phyloP scores from a whole-genome alignment of 1,140 invertebrate genomes.

The Conus ventricosus region DNA sequence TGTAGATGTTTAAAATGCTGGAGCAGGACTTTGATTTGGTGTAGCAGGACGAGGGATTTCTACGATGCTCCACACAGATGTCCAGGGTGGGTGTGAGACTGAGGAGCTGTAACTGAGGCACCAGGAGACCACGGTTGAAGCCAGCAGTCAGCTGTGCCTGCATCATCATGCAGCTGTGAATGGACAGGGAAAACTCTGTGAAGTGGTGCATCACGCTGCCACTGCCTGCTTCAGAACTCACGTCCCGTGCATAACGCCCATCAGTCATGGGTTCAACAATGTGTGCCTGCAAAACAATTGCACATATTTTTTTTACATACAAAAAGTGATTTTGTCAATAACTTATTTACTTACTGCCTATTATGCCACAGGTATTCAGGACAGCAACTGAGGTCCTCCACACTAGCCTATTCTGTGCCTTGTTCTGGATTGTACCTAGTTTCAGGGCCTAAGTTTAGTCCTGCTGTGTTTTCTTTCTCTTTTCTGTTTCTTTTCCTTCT shows the following conservation, averaged over 20 bases:
- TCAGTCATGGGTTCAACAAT: conserved; percentile 42
- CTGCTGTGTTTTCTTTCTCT: no score
- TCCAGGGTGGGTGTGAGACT: conserved; percentile 61
- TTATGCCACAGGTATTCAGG: no score
- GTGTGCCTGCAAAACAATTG: conserved; percentile 36
- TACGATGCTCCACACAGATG: conserved; percentile 66
- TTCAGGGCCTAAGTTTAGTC: no score
- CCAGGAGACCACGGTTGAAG: conserved; percentile 53
- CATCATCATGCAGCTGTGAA: conserved; percentile 52
- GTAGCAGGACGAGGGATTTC: conserved; percentile 60
- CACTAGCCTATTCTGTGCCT: no score
- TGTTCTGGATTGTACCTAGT: no score
- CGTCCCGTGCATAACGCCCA: conserved; percentile 50
- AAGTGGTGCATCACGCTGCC: conserved; percentile 51
- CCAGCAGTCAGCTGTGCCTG: conserved; percentile 58
- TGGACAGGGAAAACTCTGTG: conserved; percentile 54
- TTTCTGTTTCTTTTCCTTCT: no score
- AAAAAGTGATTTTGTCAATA: no score
- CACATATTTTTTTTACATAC: background rate
- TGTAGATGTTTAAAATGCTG: conserved; percentile 42
- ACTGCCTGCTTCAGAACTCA: conserved; percentile 57
- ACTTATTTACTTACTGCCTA: no score
- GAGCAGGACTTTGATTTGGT: conserved; percentile 17
- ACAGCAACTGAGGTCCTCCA: no score
- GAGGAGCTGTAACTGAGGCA: conserved; percentile 64